Conservation (phyloP, 2,888 invertebrate genomes). For the Polymixis flavicincta region DNA sequence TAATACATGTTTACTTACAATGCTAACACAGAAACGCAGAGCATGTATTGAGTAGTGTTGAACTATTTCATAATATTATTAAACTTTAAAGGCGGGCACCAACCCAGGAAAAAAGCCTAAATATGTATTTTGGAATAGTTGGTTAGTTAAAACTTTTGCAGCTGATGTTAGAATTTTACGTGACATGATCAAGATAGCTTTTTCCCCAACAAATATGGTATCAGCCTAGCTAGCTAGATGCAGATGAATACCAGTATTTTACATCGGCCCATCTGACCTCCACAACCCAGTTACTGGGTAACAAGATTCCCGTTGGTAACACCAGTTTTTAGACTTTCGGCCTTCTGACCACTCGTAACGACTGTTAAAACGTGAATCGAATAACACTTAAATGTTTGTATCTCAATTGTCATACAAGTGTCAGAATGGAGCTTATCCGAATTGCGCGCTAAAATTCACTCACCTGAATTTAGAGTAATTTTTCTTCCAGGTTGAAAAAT, state of each 20-base stretch:
- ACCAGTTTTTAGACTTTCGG: no score
- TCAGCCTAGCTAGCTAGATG: neutral
- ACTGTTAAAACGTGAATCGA: neutral
- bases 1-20: slow-evolving; percentile 9
- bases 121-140: neutral
- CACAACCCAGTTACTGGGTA: neutral
- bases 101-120: no score
- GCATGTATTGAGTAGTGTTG: neutral
- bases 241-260: neutral
- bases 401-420: neutral
- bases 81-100: no score
- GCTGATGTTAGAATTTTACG: neutral
- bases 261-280: neutral
- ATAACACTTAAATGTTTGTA: neutral
- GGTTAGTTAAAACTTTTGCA: neutral
- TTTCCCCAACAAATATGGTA: neutral
- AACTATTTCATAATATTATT: neutral
- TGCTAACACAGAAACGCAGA: no score
- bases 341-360: no score
- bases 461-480: neutral
- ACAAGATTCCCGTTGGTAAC: no score
- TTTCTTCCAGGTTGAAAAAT: neutral
- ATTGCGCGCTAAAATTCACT: no score
- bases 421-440: neutral
- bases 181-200: neutral